phyloP scores from a whole-genome alignment of 2,797 vertebrate species.

The Callimico goeldii region DNA sequence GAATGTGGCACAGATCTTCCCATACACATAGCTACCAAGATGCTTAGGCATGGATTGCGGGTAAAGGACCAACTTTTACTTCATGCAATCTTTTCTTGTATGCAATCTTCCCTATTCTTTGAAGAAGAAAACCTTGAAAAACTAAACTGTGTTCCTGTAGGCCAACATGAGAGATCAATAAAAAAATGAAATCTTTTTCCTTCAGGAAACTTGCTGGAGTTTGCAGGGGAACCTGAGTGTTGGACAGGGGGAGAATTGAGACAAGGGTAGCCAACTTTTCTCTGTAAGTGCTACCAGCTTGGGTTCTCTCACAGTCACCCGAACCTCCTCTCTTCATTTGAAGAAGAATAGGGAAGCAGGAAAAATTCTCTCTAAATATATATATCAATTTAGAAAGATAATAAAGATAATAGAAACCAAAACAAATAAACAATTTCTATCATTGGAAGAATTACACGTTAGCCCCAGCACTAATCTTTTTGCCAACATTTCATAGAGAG shows the following conservation, averaged over 20 bases:
- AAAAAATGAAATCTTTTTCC: neutral
- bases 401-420: neutral
- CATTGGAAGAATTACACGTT: neutral
- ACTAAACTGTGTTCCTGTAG: neutral
- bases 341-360: neutral
- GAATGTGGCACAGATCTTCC: neutral
- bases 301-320: neutral
- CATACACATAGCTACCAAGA: neutral
- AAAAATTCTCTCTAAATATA: neutral
- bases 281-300: too few species aligned
- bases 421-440: neutral
- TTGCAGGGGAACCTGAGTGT: neutral
- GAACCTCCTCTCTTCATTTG: neutral
- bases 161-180: neutral
- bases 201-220: neutral
- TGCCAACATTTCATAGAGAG: neutral
- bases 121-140: neutral
- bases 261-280: neutral
- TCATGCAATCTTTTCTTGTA: neutral
- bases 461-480: neutral
- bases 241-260: neutral
- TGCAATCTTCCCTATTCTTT: neutral
- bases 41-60: neutral
- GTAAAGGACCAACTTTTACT: neutral
- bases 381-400: neutral